Percentiles rank a stretch among this genome's conserved stretches.
Conservation (phyloP, 2,888 invertebrate species). For the Coronaproctus castanopsis region DNA sequence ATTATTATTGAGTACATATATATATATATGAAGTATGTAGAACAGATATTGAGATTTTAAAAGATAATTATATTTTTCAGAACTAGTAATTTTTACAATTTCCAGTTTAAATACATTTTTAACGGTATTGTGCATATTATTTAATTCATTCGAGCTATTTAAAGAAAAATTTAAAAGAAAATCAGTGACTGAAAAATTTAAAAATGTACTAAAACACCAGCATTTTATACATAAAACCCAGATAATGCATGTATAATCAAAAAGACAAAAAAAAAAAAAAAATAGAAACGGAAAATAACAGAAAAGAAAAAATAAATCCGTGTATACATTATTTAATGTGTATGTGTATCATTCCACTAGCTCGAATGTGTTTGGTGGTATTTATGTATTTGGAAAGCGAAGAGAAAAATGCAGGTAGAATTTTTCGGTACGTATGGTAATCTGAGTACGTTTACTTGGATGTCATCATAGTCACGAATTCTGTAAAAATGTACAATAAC, state of each 20-base stretch:
- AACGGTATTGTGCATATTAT: too few relatives aligned
- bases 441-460: conserved; percentile 77
- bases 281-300: too few relatives aligned
- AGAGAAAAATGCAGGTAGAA: conserved; percentile 12
- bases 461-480: conserved; percentile 98
- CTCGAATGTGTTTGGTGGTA: conserved; percentile 14
- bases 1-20: too few relatives aligned
- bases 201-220: too few relatives aligned
- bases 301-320: neutral
- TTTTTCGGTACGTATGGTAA: conserved; percentile 12
- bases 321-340: neutral
- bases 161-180: neutral
- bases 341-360: conserved; percentile 13
- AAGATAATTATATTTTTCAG: too few relatives aligned
- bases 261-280: neutral
- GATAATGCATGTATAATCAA: neutral
- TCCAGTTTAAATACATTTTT: too few relatives aligned
- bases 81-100: too few relatives aligned
- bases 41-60: too few relatives aligned
- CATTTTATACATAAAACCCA: too few relatives aligned
- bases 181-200: neutral
- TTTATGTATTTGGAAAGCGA: conserved; percentile 13
- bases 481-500: conserved; percentile 39
- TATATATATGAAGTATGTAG: too few relatives aligned
- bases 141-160: too few relatives aligned